phyloP scores from a whole-genome alignment of 2,797 vertebrate species.

The Psittacula derbiana region DNA sequence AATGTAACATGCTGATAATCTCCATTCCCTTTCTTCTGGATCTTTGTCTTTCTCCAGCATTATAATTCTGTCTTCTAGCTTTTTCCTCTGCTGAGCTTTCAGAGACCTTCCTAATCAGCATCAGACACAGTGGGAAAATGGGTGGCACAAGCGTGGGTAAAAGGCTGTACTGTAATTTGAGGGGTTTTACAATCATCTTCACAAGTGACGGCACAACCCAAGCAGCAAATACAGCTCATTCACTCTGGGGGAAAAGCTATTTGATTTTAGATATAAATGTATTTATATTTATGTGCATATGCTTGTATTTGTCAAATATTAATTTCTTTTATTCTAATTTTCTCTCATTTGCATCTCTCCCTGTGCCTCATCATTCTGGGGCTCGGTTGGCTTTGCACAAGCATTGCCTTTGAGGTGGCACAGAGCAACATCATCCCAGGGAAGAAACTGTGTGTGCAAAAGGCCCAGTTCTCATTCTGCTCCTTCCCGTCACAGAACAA shows the following conservation, averaged over 20 bases:
- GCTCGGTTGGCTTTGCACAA: neutral
- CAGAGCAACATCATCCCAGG: neutral
- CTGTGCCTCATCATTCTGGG: neutral
- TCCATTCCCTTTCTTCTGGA: neutral
- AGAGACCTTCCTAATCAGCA: constrained; percentile 58
- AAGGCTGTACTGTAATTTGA: constrained; percentile 25
- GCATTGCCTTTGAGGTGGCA: neutral
- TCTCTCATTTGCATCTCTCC: constrained; percentile 36
- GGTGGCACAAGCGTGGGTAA: neutral
- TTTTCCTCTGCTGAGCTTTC: constrained; percentile 55
- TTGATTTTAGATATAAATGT: constrained; percentile 54
- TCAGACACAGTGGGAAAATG: neutral
- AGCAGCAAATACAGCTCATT: constrained; percentile 38
- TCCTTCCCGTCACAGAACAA: neutral
- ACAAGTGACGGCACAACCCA: constrained; percentile 21
- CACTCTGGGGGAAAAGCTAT: constrained; percentile 64
- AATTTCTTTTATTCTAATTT: constrained; percentile 60
- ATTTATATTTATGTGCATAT: constrained; percentile 68
- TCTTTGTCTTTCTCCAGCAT: constrained; percentile 35
- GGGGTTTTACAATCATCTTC: constrained; percentile 43
- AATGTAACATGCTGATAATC: neutral
- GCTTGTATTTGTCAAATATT: constrained; percentile 44
- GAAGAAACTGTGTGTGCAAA: neutral
- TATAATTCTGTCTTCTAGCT: constrained; percentile 28
- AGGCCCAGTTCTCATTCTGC: neutral